phyloP scores from a whole-genome alignment of 2,888 invertebrate genomes.

The Rhamnusium bicolor region DNA sequence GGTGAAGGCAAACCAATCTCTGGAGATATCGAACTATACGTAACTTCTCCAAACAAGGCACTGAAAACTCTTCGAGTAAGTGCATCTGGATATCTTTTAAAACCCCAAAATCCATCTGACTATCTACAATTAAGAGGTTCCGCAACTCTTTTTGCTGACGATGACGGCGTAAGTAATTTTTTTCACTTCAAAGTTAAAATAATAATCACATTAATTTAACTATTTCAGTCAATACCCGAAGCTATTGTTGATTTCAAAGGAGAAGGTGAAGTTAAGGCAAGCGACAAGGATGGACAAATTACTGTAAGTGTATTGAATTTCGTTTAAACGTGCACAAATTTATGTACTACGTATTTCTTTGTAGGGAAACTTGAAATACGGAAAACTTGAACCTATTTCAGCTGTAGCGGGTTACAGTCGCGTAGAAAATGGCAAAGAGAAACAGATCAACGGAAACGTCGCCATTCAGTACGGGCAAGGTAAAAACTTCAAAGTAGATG shows the following conservation, averaged over 20 bases:
- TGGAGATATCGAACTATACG: conserved; percentile 71
- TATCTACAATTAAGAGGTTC: conserved; percentile 55
- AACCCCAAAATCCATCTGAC: conserved; percentile 56
- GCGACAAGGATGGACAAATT: conserved; percentile 78
- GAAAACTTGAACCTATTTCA: conserved; percentile 68
- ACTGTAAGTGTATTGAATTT: conserved; percentile 62
- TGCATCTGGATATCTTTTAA: conserved; percentile 65
- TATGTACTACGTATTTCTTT: conserved; percentile 5
- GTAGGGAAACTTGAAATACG: conserved; percentile 64
- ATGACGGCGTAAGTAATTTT: conserved; percentile 48
- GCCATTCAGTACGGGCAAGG: conserved; percentile 64
- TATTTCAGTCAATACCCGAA: conserved; percentile 65
- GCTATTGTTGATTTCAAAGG: conserved; percentile 78
- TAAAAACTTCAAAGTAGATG: conserved; percentile 68
- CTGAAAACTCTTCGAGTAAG: conserved; percentile 74
- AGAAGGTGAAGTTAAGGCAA: conserved; percentile 77
- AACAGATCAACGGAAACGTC: conserved; percentile 58
- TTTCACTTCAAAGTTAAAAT: neutral
- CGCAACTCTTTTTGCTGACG: conserved; percentile 57
- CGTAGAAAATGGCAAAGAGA: conserved; percentile 54
- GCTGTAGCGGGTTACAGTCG: conserved; percentile 67
- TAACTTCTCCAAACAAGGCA: conserved; percentile 75
- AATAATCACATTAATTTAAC: neutral
- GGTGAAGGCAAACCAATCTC: conserved; percentile 69
- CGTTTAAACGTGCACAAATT: neutral